Base-by-base conservation (phyloP, 2,113 vertebrate species). In the Corythaeola cristata region DNA sequence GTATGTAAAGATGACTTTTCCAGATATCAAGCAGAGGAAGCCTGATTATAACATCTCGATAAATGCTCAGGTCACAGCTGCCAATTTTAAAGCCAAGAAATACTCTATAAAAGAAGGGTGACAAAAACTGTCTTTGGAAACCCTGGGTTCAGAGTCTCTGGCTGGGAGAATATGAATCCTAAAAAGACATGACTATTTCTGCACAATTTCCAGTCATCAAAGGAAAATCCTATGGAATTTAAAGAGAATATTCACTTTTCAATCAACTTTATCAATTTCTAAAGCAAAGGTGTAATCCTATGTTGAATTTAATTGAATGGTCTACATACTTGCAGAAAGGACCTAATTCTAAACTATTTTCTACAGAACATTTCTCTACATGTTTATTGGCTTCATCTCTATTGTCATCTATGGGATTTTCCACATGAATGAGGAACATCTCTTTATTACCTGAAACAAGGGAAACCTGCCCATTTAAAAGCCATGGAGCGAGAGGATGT, bases 21-120 rank as follows among this genome's bases (percentile, higher is more conserved):
- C 89, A 94, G 74, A 52, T 93, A 88, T 49, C 28, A 89, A 80
- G 17, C 28, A 77, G 39, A 69, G 50, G 45, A 94, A 92, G 28
- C 24, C 59, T 79, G 50, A 87, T 15, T 75, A 73, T 88, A 73
- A 94, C 76, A 89, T 93, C 84, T 92, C 83, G 45, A 59, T 66
- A 88, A 92, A 58, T 27, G n/a, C 16, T 93, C 39, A 60, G 45
- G 41, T 74, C 58, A 88, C 28, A 66, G 22, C 14, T 84, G 66
- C 47, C 63, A 75, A 63, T 52, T 81, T 83, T 90, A 88, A 91
- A 91, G 69, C 64, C 79, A 89, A 85, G 55, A 94, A 92, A 85
- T 53, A 35, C 11, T 47, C 37, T 58, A 16, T 81, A 60, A 81
- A 68, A 83, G 27, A 68, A 8, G 18, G 14, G 8, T 86, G 58